Conservation (phyloP, 2,113 vertebrate species). For the Carlito syrichta region DNA sequence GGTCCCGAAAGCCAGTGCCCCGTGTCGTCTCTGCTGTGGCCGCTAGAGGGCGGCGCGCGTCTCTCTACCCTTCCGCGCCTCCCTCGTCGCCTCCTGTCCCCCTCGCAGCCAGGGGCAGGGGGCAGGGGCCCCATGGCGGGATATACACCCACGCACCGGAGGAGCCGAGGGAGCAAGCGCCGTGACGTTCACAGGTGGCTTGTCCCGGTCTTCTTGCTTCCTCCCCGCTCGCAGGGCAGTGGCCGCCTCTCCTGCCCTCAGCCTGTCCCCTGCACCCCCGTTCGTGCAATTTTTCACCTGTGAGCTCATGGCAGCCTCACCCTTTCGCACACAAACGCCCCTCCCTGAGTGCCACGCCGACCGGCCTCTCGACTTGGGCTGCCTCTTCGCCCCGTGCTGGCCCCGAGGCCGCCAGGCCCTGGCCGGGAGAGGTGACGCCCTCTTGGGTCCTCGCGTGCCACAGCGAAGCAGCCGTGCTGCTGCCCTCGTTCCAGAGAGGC, state of each 20-base stretch:
- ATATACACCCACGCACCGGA: neutral
- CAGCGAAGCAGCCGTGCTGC: neutral
- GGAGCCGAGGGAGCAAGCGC: neutral
- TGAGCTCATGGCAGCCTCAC: neutral
- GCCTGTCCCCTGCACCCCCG: neutral
- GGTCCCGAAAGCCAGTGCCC: too few relatives aligned
- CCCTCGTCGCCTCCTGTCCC: neutral
- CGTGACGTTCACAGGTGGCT: neutral
- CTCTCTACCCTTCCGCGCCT: neutral
- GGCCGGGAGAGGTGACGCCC: neutral
- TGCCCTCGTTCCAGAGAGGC: neutral
- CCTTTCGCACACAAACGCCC: neutral
- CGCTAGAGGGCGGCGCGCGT: constrained; percentile 55
- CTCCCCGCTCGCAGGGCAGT: neutral
- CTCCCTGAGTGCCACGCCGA: neutral
- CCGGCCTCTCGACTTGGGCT: too few relatives aligned
- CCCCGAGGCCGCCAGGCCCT: neutral
- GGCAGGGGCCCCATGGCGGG: neutral
- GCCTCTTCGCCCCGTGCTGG: too few relatives aligned
- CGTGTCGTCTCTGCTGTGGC: neutral
- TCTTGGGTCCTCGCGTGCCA: neutral
- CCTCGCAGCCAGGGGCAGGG: neutral
- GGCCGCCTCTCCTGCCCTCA: neutral
- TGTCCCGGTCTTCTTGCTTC: neutral
- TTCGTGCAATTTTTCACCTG: neutral